phyloP scores from a whole-genome alignment of 2,113 vertebrate species.

The Dromiciops gliroides region DNA sequence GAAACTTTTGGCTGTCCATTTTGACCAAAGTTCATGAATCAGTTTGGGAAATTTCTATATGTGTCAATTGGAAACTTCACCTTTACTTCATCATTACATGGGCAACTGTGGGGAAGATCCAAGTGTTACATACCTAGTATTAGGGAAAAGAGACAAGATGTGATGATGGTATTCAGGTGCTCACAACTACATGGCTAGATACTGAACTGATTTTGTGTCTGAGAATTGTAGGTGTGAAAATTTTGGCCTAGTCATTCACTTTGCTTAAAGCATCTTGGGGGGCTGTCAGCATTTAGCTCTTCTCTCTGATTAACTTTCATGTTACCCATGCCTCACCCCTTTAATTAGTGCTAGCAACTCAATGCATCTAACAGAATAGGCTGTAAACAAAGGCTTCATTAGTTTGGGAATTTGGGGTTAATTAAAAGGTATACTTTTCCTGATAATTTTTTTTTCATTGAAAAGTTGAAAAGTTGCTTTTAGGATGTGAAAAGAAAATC shows the following conservation, averaged over 20 bases:
- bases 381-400: slow-evolving; percentile 65
- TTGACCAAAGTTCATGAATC: not conserved
- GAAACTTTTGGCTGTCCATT: not conserved
- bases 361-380: slow-evolving; percentile 49
- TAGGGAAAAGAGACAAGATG: not conserved
- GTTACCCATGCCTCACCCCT: not conserved
- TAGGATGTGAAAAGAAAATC: slow-evolving; percentile 25
- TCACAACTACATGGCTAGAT: not conserved
- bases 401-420: slow-evolving; percentile 66
- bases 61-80: rapidly evolving
- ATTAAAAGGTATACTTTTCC: slow-evolving; percentile 7
- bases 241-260: slow-evolving; percentile 51
- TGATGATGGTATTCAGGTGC: not conserved
- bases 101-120: not conserved
- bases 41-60: not conserved
- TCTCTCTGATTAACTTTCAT: slow-evolving; percentile 61
- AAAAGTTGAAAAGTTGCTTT: slow-evolving; percentile 54
- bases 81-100: not conserved
- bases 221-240: slow-evolving; percentile 23
- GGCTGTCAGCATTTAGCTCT: slow-evolving; percentile 51
- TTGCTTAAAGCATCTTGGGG: slow-evolving; percentile 49
- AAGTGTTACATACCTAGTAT: not conserved
- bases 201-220: not conserved
- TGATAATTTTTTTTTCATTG: slow-evolving; percentile 16
- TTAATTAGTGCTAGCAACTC: slow-evolving; percentile 31